Base-by-base conservation (phyloP, 1,140 invertebrate genomes). In the Eueides isabella region DNA sequence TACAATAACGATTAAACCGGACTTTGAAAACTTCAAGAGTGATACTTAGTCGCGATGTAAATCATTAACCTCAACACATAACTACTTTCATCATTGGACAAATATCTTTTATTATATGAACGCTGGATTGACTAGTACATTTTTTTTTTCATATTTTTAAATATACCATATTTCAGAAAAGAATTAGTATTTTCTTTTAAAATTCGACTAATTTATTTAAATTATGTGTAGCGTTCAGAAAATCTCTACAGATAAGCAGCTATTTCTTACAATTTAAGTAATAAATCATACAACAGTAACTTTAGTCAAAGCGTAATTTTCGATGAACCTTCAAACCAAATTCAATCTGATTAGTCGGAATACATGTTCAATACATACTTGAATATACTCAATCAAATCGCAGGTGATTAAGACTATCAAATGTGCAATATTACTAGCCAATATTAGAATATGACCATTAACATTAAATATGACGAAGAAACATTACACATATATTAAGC, bases 221-320 rank as follows among this genome's bases (percentile, higher is more conserved):
- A 62, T 44, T 55, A 0, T 23, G 19, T 26, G 2, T 11, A 23
- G 9, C 11, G 19, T 26, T 11, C 12, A 4, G 26, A 19, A 26
- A 19, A 44, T 19, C 41, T 44, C 41, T 19, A n/a, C n/a, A n/a
- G 2, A 44, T n/a, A 19, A 44, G n/a, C 7, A 23, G 9, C 23
- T 2, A 4, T 55, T 26, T 4, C n/a, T 11, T 55, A 23, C 48
- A 55, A 55, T 55, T 55, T 55, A 55, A 55, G 48, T 55, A 55
- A 55, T 38, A 65, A 65, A 65, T 65, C 63, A 65, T 19, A 65
- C 31, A 35, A 35, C 9, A 65, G 19, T 33, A 19, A 16, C 26
- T 38, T 31, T 62, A 19, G 63, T 35, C 63, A 35, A 65, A 65
- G 31, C 26, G 30, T 35, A 65, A 65, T 65, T 65, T 65, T 65